Base-by-base conservation (phyloP, 2,113 vertebrate species). In the Myrmecobius fasciatus region DNA sequence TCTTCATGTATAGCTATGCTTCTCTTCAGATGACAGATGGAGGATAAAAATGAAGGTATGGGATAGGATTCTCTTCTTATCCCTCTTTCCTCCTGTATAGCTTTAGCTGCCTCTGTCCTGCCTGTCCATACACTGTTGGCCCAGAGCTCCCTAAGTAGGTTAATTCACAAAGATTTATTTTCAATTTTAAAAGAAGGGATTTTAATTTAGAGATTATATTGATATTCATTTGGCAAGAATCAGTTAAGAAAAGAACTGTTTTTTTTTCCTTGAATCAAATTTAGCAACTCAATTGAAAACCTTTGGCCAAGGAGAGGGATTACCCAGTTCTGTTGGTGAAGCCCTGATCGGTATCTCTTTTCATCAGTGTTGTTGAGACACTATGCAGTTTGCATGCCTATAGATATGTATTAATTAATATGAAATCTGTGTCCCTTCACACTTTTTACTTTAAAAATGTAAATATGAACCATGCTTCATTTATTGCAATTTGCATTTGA, bases 401-500 rank as follows among this genome's bases (percentile, higher is more conserved):
- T 26, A 31, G 5, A 83, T 52, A 54, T 92, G 36, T 25, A 60
- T 20, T 91, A 67, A 92, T 91, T 92, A 93, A n/a, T 5, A 47
- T 93, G 12, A 25, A 28, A 92, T 2, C 83, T 25, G 2, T 53
- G 24, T 94, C 53, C 12, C 46, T 47, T 90, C 83, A 14, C 52
- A 88, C 67, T 0, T n/a, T 94, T 75, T 60, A 83, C 75, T 92
- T 90, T 31, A 52, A 53, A 51, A 75, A 53, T 92, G 94, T 92
- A 67, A 94, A 83, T 89, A 53, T 25, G 20, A 49, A 0, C n/a
- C 52, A 3, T 56, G 20, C 14, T 56, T 93, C 12, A 53, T 94
- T 93, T 91, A 54, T 89, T 83, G 46, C 52, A 90, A 49, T 56
- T 54, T n/a, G n/a, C 75, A 92, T 51, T 92, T 92, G 28, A 93